These are phyloP conservation scores for Miichthys miiuy DNA, from an alignment of 2,797 vertebrate species.

Conservation along the genomic window DNA sequence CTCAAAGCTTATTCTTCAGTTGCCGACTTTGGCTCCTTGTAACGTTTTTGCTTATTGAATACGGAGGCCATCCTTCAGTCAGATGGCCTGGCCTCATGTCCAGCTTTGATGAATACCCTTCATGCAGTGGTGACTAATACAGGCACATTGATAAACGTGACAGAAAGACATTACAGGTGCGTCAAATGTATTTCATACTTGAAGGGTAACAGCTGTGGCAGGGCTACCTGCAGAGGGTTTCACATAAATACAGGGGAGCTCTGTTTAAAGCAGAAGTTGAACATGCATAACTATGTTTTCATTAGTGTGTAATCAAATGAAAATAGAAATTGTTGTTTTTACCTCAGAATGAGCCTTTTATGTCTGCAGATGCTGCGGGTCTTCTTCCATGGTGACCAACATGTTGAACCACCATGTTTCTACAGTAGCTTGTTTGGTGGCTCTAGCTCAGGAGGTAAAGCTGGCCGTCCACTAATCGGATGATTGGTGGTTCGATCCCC, in stretches of 20 bases:
- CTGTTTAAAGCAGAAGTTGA: too few species aligned
- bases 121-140: background rate
- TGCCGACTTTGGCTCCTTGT: background rate
- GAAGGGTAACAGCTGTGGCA: background rate
- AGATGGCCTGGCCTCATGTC: constrained; percentile 1
- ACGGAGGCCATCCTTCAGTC: background rate
- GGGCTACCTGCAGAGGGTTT: background rate
- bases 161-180: constrained; percentile 6
- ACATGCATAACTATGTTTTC: too few species aligned
- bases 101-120: background rate
- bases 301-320: too few species aligned
- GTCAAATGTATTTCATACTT: background rate
- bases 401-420: too few species aligned
- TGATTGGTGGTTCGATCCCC: too few species aligned
- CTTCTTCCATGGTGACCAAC: too few species aligned
- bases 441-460: too few species aligned
- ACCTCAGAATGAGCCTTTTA: too few species aligned
- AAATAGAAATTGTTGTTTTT: too few species aligned
- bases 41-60: constrained; percentile 11
- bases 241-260: background rate
- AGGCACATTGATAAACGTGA: background rate
- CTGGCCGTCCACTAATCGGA: too few species aligned
- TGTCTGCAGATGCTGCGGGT: too few species aligned
- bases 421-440: too few species aligned
- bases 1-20: constrained; percentile 1